phyloP scores from a whole-genome alignment of 2,113 vertebrate species.

The Vombatus ursinus region DNA sequence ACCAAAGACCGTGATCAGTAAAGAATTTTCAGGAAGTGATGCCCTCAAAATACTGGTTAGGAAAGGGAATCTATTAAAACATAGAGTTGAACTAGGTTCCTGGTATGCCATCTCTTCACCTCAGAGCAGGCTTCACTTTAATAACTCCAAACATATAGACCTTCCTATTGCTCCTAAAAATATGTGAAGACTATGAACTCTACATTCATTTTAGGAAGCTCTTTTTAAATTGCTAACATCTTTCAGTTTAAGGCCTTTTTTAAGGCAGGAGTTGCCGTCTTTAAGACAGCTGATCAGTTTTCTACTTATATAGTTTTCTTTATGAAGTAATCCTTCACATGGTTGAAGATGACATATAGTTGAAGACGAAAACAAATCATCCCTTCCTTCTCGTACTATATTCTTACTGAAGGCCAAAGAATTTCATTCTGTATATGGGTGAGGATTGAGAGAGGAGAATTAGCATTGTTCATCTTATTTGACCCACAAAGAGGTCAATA shows the following conservation, averaged over 20 bases:
- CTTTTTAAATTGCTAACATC: background rate
- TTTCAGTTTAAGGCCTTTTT: background rate
- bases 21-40: constrained; percentile 10
- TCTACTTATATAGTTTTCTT: background rate
- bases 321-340: background rate
- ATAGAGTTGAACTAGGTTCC: background rate
- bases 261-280: background rate
- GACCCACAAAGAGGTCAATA: background rate
- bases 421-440: background rate
- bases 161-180: background rate
- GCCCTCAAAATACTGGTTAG: background rate
- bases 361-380: background rate
- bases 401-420: background rate
- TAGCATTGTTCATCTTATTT: background rate
- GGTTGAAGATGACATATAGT: background rate
- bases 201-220: background rate
- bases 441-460: background rate
- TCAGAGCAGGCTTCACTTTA: background rate
- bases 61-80: background rate
- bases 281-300: background rate
- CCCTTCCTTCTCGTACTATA: background rate
- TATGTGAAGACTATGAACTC: background rate
- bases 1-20: background rate
- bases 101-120: background rate
- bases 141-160: constrained; percentile 8